Percentiles rank a stretch among this genome's conserved stretches.
Evolutionary conservation across 1,140 invertebrate species (phyloP).

Genomic region (Ditylenchus dipsaci): DNA sequence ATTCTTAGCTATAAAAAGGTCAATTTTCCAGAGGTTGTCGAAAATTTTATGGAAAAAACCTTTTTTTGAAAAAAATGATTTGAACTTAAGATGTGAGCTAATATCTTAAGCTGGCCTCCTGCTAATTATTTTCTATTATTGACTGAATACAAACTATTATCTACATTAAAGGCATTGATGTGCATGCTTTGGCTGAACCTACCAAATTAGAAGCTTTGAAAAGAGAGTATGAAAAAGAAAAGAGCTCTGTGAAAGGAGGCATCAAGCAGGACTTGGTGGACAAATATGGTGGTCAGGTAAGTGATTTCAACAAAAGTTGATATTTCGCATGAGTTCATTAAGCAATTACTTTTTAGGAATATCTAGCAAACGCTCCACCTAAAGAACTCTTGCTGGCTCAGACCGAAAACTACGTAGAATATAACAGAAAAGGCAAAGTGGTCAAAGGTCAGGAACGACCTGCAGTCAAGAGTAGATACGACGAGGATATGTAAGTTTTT

Average conservation of each 20-base stretch:
- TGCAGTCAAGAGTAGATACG: conserved; percentile 79
- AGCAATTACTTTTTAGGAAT: conserved; percentile 56
- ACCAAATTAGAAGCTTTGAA: conserved; percentile 89
- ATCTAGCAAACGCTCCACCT: conserved; percentile 75
- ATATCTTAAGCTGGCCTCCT: too few relatives aligned
- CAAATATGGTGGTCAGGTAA: conserved; percentile 45
- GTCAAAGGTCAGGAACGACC: conserved; percentile 80
- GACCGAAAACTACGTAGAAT: conserved; percentile 91
- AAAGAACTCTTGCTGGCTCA: conserved; percentile 82
- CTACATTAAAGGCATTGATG: conserved; percentile 70
- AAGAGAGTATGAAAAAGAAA: conserved; percentile 82
- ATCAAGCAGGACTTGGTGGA: conserved; percentile 64
- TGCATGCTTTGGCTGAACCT: conserved; percentile 91
- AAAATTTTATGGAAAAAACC: too few relatives aligned
- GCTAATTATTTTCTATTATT: background rate
- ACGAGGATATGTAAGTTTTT: conserved; percentile 71
- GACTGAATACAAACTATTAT: background rate
- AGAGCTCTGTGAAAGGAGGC: conserved; percentile 64
- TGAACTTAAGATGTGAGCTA: background rate
- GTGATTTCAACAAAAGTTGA: background rate
- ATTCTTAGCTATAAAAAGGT: too few relatives aligned
- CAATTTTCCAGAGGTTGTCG: too few relatives aligned
- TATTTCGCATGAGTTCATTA: background rate
- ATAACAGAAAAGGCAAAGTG: conserved; percentile 83
- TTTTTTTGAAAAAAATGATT: background rate